phyloP scores from a whole-genome alignment of 2,888 invertebrate genomes.

The Drosophila anomalipes region DNA sequence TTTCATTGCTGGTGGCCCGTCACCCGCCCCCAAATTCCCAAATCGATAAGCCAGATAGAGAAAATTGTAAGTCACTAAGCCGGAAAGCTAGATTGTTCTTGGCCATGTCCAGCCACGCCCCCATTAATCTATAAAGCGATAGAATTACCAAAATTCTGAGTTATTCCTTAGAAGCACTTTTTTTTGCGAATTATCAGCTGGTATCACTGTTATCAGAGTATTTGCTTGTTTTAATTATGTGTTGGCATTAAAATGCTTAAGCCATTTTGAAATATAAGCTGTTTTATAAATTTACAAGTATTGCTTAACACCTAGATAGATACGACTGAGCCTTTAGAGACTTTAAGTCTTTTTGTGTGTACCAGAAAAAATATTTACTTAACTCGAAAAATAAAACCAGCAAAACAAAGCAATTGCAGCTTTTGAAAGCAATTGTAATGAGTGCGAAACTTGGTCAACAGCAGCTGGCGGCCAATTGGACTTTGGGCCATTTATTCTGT shows the following conservation, averaged over 20 bases:
- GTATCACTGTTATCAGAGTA: not conserved
- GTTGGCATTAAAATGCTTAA: not conserved
- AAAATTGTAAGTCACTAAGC: not conserved
- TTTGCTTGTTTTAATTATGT: not conserved
- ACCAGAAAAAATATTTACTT: not conserved
- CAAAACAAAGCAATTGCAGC: slow-evolving; percentile 23
- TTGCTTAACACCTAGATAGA: not conserved
- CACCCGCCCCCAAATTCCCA: not conserved
- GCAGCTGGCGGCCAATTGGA: slow-evolving; percentile 7
- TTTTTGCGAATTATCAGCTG: not conserved
- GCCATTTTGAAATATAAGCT: not conserved
- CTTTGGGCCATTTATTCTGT: slow-evolving; percentile 11
- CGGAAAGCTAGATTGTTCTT: not conserved
- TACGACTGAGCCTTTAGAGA: not conserved
- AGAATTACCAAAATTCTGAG: not conserved
- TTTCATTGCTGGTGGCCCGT: not conserved
- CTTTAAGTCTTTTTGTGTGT: not conserved
- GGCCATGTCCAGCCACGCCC: not conserved
- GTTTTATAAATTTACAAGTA: not conserved
- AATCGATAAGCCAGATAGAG: not conserved
- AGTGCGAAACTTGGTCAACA: slow-evolving; percentile 25
- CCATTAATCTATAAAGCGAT: not conserved
- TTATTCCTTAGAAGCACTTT: not conserved
- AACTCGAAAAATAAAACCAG: not conserved
- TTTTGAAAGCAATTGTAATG: slow-evolving; percentile 13